These are phyloP conservation scores for Elaphurus davidianus DNA, from an alignment of 2,113 vertebrate species.

Conservation along the genomic window DNA sequence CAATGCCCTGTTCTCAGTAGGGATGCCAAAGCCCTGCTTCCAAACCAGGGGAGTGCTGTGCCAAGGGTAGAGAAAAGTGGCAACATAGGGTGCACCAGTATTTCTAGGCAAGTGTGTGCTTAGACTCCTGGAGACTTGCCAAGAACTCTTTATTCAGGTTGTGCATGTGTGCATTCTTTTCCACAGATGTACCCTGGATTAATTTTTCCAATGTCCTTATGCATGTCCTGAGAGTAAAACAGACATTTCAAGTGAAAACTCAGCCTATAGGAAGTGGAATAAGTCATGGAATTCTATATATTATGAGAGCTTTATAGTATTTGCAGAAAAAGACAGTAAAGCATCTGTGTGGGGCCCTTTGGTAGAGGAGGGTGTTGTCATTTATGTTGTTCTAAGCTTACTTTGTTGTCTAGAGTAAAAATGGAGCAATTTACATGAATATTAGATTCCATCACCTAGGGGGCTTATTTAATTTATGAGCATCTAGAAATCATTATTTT, in stretches of 20 bases:
- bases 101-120: background rate
- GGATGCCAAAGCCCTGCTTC: background rate
- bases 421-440: background rate
- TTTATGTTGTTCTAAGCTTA: background rate
- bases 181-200: background rate
- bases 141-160: background rate
- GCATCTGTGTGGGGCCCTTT: background rate
- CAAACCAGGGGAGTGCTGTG: background rate
- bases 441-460: background rate
- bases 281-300: background rate
- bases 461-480: background rate
- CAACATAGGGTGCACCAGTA: background rate
- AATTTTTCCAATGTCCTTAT: background rate
- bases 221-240: background rate
- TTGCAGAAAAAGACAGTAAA: background rate
- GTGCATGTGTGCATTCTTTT: background rate
- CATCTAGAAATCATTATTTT: background rate
- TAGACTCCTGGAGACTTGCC: background rate
- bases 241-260: background rate
- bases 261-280: background rate
- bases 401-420: background rate
- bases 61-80: background rate
- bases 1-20: background rate
- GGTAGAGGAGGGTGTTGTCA: background rate
- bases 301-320: background rate